Base-by-base conservation (phyloP, 2,888 invertebrate genomes). In the Phalangium opilio region DNA sequence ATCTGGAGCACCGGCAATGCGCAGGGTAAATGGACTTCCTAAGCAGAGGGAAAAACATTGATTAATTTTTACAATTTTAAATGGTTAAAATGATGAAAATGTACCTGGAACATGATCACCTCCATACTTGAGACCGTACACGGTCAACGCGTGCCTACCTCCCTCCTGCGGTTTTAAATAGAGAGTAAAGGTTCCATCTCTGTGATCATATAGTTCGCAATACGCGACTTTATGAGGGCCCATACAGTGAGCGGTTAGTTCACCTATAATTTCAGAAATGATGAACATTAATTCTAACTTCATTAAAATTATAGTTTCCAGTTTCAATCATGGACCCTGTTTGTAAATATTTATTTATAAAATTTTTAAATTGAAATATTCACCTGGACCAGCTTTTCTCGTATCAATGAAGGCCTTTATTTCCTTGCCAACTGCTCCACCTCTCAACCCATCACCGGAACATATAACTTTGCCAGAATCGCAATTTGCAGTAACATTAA, bases 361-460 rank as follows among this genome's bases (percentile, higher is more conserved):
- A 27, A 27, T 8, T 27, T 36, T 36, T 8, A 14, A n/a, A 40
- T 12, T 8, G 20, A 33, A 15, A 34, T 48, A 40, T 35, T 47
- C 50, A 56, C 56, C 56, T 44, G 57, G 57, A n/a, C 57, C 96
- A 18, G 96, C 95, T 60, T 90, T 76, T 49, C 96, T 72, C 1
- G 96, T 96, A 69, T 99, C 96, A 58, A 98, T 95, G 74, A 90
- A 87, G 42, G 93, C 87, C 60, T 91, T 79, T 54, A 96, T 86
- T 66, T 95, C 93, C 55, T 86, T 79, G n/a, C 93, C 95, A 14
- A 96, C 83, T 45, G 93, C 83, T 39, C 95, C 96, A 58, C 85
- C 83, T 15, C 85, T 78, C 35, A 98, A 73, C 1, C 93, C 93
- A 58, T 93, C 90, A 11, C 93, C 93, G 0, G 87, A 85, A 61